These are phyloP conservation scores for Lerema accius DNA, from an alignment of 1,140 invertebrate species.

Conservation along the genomic window DNA sequence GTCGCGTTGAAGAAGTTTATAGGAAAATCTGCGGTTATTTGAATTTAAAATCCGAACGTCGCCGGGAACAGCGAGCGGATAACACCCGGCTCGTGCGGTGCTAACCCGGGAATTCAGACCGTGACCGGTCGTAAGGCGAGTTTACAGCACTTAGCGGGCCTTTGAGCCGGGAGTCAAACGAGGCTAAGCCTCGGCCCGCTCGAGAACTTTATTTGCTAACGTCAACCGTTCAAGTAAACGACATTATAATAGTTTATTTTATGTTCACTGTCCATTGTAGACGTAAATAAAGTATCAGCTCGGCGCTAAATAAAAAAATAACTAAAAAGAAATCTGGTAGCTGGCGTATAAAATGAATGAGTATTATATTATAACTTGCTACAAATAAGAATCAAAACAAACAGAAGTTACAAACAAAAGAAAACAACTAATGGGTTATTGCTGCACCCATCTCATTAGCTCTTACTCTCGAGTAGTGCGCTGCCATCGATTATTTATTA, in stretches of 20 bases:
- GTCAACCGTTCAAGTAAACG: not conserved
- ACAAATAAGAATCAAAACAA: not conserved
- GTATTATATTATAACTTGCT: too few species aligned
- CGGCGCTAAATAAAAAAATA: too few species aligned
- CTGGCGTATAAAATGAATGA: too few species aligned
- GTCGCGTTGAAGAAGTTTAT: too few species aligned
- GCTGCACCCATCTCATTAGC: not conserved
- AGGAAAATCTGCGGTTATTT: conserved; percentile 55
- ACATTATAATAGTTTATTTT: not conserved
- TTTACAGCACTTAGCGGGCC: conserved; percentile 44
- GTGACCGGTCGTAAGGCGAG: conserved; percentile 39
- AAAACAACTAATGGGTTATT: not conserved
- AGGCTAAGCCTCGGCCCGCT: conserved; percentile 18
- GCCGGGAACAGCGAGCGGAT: conserved; percentile 42
- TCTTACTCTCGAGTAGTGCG: not conserved
- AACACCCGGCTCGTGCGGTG: conserved; percentile 53
- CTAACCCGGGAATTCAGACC: conserved; percentile 46
- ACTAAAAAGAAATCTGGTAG: too few species aligned
- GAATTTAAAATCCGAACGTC: conserved; percentile 59
- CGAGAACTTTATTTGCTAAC: conserved; percentile 14
- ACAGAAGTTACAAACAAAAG: not conserved
- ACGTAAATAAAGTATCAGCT: too few species aligned
- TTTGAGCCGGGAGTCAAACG: conserved; percentile 31
- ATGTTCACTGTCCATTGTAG: too few species aligned
- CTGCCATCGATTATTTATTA: not conserved